Conservation (phyloP, 64 coral and sea anemone species). For the Montipora sp. region DNA sequence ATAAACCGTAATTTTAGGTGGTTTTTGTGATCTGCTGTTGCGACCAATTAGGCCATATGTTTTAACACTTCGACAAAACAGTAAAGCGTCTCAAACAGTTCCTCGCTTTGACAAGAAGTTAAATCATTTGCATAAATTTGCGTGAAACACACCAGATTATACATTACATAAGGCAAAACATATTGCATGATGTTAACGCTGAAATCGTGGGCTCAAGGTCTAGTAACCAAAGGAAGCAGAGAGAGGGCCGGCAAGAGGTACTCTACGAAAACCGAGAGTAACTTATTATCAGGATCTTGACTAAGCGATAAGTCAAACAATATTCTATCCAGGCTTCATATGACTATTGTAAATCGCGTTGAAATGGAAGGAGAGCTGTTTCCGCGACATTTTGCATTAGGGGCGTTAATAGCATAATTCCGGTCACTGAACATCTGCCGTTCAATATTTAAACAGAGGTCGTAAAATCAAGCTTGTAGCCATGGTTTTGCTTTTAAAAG, state of each 20-base stretch:
- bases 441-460: conserved; percentile 61
- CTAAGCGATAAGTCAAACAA: neutral
- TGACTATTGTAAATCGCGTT: neutral
- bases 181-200: conserved; percentile 8
- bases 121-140: conserved; percentile 23
- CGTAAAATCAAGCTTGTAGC: conserved; percentile 59
- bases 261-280: neutral
- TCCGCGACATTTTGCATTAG: neutral
- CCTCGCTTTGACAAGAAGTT: conserved; percentile 58
- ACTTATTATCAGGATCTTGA: neutral
- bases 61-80: neutral
- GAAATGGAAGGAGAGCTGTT: neutral
- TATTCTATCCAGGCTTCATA: neutral
- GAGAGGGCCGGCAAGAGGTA: neutral
- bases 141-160: conserved; percentile 31
- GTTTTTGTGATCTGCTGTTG: neutral
- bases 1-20: neutral
- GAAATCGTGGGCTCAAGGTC: neutral
- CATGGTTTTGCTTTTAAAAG: conserved; percentile 71
- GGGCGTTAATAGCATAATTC: neutral
- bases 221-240: neutral
- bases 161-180: conserved; percentile 23
- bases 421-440: conserved; percentile 6
- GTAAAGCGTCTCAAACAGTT: neutral
- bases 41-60: too few relatives aligned